These are phyloP conservation scores for Morelia viridis DNA, from an alignment of 2,797 vertebrate species.

Conservation along the genomic window DNA sequence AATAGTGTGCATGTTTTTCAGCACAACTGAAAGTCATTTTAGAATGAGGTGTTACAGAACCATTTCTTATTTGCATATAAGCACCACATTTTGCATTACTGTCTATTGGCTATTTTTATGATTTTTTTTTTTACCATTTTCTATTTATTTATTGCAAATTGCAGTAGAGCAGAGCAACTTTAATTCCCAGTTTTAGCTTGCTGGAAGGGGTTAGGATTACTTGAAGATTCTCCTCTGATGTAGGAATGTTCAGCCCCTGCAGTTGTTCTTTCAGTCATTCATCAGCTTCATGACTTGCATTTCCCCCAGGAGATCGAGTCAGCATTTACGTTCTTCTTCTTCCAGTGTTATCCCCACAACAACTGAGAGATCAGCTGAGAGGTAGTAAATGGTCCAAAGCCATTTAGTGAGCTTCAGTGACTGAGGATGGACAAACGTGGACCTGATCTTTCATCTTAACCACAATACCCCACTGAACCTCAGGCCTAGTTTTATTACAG, in stretches of 20 bases:
- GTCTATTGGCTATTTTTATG: background rate
- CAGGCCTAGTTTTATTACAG: too few relatives aligned
- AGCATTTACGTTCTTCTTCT: background rate
- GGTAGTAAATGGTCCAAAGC: too few relatives aligned
- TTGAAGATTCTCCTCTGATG: background rate
- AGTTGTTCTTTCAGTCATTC: background rate
- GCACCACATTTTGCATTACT: background rate
- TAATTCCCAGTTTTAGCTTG: background rate
- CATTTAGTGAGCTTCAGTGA: too few relatives aligned
- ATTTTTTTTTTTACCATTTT: background rate
- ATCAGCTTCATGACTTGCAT: background rate
- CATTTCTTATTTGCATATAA: background rate
- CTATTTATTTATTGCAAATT: background rate
- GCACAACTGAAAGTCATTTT: slow-evolving; percentile 23
- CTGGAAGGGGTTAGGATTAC: background rate
- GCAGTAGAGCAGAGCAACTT: background rate
- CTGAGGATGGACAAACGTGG: too few relatives aligned
- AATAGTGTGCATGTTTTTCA: slow-evolving; percentile 72
- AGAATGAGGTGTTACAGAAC: background rate
- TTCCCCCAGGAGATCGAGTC: background rate
- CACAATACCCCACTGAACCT: too few relatives aligned
- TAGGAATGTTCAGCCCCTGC: background rate
- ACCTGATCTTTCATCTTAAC: too few relatives aligned
- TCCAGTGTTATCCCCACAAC: too few relatives aligned
- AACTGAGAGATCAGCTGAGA: too few relatives aligned